Percentiles rank a stretch among this genome's conserved stretches.
Conservation (phyloP, 2,113 vertebrate genomes). For the Orycteropus afer region DNA sequence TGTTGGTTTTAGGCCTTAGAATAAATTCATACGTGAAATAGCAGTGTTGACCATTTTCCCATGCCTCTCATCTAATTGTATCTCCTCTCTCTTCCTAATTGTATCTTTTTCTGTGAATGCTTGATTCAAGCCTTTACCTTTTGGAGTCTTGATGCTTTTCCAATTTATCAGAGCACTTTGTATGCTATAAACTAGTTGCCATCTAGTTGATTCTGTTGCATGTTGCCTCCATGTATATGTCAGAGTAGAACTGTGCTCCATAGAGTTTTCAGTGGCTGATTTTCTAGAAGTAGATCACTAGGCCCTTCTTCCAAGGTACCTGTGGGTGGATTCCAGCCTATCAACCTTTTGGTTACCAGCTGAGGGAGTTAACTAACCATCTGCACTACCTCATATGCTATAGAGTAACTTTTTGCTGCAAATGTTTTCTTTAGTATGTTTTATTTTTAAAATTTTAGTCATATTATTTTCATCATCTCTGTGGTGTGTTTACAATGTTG, state of each 20-base stretch:
- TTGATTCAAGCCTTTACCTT: background rate
- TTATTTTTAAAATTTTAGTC: background rate
- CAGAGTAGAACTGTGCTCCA: too few species aligned
- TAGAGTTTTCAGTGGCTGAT: too few species aligned
- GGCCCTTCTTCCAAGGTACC: too few species aligned
- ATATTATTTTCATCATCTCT: background rate
- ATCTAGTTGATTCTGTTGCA: too few species aligned
- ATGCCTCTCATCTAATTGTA: background rate
- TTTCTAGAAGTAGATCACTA: too few species aligned
- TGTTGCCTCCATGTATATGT: too few species aligned
- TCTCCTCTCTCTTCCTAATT: background rate
- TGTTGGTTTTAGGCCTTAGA: background rate
- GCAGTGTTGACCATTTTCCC: background rate
- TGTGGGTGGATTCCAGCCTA: too few species aligned
- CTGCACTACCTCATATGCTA: too few species aligned
- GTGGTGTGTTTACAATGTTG: background rate
- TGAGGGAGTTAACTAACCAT: too few species aligned
- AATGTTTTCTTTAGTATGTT: background rate
- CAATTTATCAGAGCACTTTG: background rate
- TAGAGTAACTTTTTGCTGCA: background rate
- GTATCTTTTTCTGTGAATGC: background rate
- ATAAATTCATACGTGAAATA: background rate
- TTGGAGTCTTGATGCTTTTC: background rate
- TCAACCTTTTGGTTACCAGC: too few species aligned
- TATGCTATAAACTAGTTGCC: too few species aligned